A percentile compares a stretch with the other conserved stretches of the same genome.
Conservation (phyloP, 2,797 vertebrate genomes). For the Coregonus suidteri region DNA sequence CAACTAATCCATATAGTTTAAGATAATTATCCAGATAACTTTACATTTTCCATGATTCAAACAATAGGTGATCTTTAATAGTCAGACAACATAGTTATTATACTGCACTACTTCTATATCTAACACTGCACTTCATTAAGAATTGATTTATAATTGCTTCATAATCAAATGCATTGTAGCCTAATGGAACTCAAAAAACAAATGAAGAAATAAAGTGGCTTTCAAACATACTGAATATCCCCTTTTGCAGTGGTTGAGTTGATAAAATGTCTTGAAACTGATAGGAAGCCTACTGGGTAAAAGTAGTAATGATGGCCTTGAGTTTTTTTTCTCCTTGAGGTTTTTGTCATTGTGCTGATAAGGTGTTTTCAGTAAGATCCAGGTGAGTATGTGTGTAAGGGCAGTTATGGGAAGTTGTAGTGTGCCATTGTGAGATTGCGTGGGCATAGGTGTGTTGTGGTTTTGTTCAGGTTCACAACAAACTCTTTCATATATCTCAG, state of each 20-base stretch:
- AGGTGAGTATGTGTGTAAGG: slow-evolving; percentile 22
- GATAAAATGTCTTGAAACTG: neutral
- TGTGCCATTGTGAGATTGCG: slow-evolving; percentile 30
- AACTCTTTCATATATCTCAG: slow-evolving; percentile 49
- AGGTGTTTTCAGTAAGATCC: slow-evolving; percentile 53
- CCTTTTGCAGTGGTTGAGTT: too few relatives aligned
- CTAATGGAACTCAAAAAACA: neutral
- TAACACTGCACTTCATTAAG: too few relatives aligned
- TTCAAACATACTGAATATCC: neutral
- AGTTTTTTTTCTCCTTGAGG: slow-evolving; percentile 46
- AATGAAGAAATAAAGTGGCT: neutral
- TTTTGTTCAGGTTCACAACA: slow-evolving; percentile 48
- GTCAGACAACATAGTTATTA: too few relatives aligned
- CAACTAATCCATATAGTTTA: neutral
- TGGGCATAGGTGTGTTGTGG: slow-evolving; percentile 48
- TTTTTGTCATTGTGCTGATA: slow-evolving; percentile 58
- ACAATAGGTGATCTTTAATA: too few relatives aligned
- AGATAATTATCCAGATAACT: neutral
- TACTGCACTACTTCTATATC: too few relatives aligned
- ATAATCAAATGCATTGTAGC: neutral
- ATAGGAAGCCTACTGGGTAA: slow-evolving; percentile 31
- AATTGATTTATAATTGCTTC: neutral
- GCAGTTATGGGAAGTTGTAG: slow-evolving; percentile 34
- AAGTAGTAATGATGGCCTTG: slow-evolving; percentile 34
- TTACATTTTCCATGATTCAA: too few relatives aligned